A percentile compares a stretch with the other conserved stretches of the same genome.
phyloP scores from a whole-genome alignment of 1,140 invertebrate genomes.

The Aphaenogaster floridana region DNA sequence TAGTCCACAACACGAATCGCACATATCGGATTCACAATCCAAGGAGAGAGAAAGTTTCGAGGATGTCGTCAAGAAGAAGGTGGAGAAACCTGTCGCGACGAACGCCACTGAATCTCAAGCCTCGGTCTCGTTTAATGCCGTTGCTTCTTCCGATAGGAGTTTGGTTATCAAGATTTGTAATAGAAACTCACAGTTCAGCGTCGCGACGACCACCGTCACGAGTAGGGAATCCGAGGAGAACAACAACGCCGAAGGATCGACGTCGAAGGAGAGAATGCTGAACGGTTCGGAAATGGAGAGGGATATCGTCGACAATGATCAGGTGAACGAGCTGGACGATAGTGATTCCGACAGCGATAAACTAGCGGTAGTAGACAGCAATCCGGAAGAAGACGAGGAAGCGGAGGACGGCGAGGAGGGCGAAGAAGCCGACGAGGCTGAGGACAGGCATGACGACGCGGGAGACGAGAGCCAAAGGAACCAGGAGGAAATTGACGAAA shows the following conservation, averaged over 20 bases:
- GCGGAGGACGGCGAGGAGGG: constrained; percentile 55
- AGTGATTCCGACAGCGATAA: constrained; percentile 81
- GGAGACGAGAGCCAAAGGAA: background rate
- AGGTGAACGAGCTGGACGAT: constrained; percentile 72
- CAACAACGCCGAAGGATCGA: constrained; percentile 80
- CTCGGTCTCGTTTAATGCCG: constrained; percentile 77
- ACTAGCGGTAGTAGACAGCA: constrained; percentile 77
- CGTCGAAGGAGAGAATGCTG: constrained; percentile 73
- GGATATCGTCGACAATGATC: constrained; percentile 63
- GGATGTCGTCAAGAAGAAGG: constrained; percentile 8
- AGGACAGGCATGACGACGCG: constrained; percentile 16
- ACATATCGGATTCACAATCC: constrained; percentile 41
- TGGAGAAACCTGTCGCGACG: constrained; percentile 9
- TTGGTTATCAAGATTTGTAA: constrained; percentile 86
- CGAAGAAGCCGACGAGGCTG: constrained; percentile 57
- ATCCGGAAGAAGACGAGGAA: constrained; percentile 63
- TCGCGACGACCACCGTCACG: constrained; percentile 70
- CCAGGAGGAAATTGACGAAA: background rate
- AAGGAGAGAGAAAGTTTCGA: constrained; percentile 55
- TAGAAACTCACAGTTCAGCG: constrained; percentile 84
- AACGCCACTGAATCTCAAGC: constrained; percentile 72
- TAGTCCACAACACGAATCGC: constrained; percentile 74
- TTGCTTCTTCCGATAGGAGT: constrained; percentile 82
- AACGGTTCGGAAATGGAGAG: constrained; percentile 68
- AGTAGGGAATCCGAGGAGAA: constrained; percentile 81